These are phyloP conservation scores for Sinotaia quadrata DNA, from an alignment of 2,888 invertebrate species.

Conservation along the genomic window DNA sequence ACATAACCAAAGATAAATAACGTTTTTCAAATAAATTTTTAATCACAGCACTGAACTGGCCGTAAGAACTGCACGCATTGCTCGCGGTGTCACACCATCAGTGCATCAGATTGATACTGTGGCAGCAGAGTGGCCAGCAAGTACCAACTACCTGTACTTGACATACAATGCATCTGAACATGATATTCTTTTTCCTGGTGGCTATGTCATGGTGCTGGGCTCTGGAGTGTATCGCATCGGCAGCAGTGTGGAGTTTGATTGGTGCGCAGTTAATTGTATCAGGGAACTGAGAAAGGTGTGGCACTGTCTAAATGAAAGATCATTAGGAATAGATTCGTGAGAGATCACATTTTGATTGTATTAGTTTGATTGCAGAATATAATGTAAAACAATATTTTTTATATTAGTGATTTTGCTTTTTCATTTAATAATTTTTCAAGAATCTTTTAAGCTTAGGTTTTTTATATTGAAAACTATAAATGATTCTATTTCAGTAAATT, in stretches of 20 bases:
- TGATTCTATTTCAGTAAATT: too few relatives aligned
- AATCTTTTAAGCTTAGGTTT: too few relatives aligned
- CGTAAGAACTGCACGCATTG: slow-evolving; percentile 58
- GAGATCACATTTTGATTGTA: too few relatives aligned
- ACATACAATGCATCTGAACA: slow-evolving; percentile 87
- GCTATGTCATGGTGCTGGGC: slow-evolving; percentile 83
- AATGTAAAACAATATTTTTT: too few relatives aligned
- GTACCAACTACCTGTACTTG: slow-evolving; percentile 97
- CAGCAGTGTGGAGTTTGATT: slow-evolving; percentile 99
- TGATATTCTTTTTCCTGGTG: slow-evolving; percentile 64
- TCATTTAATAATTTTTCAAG: too few relatives aligned
- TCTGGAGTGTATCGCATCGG: slow-evolving; percentile 72
- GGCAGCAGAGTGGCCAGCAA: slow-evolving; percentile 99
- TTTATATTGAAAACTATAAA: too few relatives aligned
- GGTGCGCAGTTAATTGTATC: slow-evolving; percentile 98
- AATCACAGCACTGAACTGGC: slow-evolving; percentile 83
- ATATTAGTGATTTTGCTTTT: too few relatives aligned
- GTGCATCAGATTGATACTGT: slow-evolving; percentile 99
- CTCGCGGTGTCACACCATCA: slow-evolving; percentile 60
- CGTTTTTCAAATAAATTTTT: background rate
- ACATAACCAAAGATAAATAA: background rate
- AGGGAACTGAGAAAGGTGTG: slow-evolving; percentile 84
- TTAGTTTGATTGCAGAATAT: too few relatives aligned
- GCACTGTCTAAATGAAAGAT: too few relatives aligned
- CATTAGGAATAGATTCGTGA: too few relatives aligned